Conservation (phyloP, 2,113 vertebrate species). For the Elgaria multicarinata region DNA sequence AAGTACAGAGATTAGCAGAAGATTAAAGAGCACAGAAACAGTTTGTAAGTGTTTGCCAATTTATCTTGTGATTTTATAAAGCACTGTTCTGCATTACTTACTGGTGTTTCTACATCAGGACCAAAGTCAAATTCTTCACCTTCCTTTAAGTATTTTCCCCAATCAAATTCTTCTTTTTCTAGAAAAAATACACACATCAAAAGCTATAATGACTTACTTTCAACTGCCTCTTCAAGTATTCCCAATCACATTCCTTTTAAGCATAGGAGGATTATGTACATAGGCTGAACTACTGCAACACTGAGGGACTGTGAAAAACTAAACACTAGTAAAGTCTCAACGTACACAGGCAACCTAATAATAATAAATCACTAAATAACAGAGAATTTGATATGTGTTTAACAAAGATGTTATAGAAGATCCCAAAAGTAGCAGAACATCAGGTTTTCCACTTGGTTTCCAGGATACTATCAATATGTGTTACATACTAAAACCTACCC, state of each 20-base stretch:
- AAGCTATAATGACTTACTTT: conserved; percentile 1
- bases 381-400: conserved; percentile 27
- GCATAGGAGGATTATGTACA: not conserved
- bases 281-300: not conserved
- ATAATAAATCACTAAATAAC: conserved; percentile 29
- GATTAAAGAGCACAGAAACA: not conserved
- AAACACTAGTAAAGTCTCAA: not conserved
- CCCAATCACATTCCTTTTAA: conserved; percentile 24
- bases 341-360: not conserved
- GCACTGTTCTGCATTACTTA: conserved; percentile 77
- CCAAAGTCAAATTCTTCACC: conserved; percentile 88
- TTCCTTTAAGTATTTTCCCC: conserved; percentile 93
- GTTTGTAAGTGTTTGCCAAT: not conserved
- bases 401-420: conserved; percentile 33
- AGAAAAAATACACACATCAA: conserved; percentile 74
- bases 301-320: not conserved
- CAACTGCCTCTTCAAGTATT: conserved; percentile 14
- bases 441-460: not conserved
- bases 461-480: not conserved
- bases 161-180: conserved; percentile 90
- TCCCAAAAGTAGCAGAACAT: conserved; percentile 31
- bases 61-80: conserved; percentile 5
- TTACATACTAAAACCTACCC: conserved; percentile 69
- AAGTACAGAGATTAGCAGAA: not conserved
- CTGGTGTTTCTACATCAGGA: conserved; percentile 86